A percentile compares a stretch with the other conserved stretches of the same genome.
These are phyloP conservation scores for Sylvia borin DNA, from an alignment of 2,797 vertebrate species.

Conservation along the genomic window DNA sequence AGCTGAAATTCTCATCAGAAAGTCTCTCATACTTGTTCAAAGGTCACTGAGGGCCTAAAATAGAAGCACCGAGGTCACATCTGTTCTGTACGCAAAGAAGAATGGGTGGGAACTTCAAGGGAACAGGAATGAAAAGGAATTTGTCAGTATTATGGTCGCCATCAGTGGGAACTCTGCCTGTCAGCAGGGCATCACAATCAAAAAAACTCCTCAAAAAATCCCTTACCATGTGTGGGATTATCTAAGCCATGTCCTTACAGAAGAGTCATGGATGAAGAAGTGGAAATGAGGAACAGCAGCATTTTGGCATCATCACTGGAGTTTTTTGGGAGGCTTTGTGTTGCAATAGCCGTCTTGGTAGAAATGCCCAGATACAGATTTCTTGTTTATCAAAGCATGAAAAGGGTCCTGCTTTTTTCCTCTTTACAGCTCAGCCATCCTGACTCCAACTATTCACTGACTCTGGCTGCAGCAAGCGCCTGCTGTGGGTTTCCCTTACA, in stretches of 20 bases:
- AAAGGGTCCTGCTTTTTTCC: too few species aligned
- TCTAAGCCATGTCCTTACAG: not conserved
- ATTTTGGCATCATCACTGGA: not conserved
- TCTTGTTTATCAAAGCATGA: too few species aligned
- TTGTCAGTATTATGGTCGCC: not conserved
- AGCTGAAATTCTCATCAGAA: not conserved
- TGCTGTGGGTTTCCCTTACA: too few species aligned
- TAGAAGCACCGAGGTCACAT: not conserved
- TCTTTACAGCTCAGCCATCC: too few species aligned
- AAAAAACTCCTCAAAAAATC: not conserved
- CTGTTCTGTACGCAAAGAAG: not conserved
- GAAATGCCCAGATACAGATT: too few species aligned
- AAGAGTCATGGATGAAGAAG: not conserved
- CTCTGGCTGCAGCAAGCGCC: too few species aligned
- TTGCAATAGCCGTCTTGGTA: too few species aligned
- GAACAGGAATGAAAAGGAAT: not conserved
- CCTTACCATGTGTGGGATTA: not conserved
- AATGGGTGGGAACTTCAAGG: not conserved
- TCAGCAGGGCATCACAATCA: not conserved
- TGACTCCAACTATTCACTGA: too few species aligned
- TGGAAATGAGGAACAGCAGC: accelerated
- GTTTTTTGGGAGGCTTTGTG: not conserved
- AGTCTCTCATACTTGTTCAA: not conserved
- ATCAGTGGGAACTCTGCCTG: not conserved
- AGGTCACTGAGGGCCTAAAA: not conserved